phyloP scores from a whole-genome alignment of 2,888 invertebrate genomes.

The Dicyrtomina minuta region DNA sequence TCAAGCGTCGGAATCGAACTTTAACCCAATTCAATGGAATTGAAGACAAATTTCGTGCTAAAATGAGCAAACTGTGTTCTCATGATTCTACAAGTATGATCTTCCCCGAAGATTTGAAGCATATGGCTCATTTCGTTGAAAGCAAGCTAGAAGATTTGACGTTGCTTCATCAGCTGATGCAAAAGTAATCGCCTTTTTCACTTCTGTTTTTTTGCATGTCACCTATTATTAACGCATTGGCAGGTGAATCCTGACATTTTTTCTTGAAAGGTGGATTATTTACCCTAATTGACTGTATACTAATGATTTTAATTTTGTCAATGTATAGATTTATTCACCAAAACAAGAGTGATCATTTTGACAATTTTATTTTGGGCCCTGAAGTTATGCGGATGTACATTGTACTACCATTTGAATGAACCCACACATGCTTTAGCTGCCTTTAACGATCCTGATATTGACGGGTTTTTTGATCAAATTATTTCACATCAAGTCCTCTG shows the following conservation, averaged over 20 bases:
- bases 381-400: slow-evolving; percentile 79
- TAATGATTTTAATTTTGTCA: slow-evolving; percentile 42
- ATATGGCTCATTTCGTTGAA: slow-evolving; percentile 72
- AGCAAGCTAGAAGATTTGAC: slow-evolving; percentile 64
- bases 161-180: slow-evolving; percentile 68
- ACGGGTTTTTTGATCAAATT: slow-evolving; percentile 72
- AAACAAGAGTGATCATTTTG: slow-evolving; percentile 71
- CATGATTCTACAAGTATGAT: slow-evolving; percentile 65
- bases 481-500: slow-evolving; percentile 68
- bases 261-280: neutral
- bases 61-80: slow-evolving; percentile 68
- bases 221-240: too few relatives aligned
- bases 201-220: too few relatives aligned
- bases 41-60: slow-evolving; percentile 67
- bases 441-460: slow-evolving; percentile 65
- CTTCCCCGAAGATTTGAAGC: slow-evolving; percentile 82
- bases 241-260: neutral
- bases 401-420: slow-evolving; percentile 69
- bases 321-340: slow-evolving; percentile 72
- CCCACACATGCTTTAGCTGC: slow-evolving; percentile 68
- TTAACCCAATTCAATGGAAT: slow-evolving; percentile 66
- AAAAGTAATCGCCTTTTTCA: too few relatives aligned
- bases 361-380: slow-evolving; percentile 79
- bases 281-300: neutral
- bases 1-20: slow-evolving; percentile 61